These are phyloP conservation scores for Arge pagana DNA, from an alignment of 2,888 invertebrate genomes.

Conservation along the genomic window DNA sequence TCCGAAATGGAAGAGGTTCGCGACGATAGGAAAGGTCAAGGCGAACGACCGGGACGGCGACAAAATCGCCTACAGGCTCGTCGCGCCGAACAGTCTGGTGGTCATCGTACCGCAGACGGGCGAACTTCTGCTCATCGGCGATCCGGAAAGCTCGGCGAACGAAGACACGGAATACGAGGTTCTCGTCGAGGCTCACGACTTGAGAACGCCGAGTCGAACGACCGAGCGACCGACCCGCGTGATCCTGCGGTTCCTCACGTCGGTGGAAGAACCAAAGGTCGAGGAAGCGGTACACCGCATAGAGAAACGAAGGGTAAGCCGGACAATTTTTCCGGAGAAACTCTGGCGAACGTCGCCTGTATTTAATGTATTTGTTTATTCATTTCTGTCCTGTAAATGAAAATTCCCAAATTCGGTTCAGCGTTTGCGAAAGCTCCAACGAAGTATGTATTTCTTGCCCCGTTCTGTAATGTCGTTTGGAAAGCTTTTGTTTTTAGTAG, in stretches of 20 bases:
- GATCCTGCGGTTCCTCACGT: constrained; percentile 69
- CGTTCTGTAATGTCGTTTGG: too few species aligned
- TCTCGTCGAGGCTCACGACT: constrained; percentile 81
- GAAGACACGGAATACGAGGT: constrained; percentile 69
- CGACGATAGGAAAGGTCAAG: constrained; percentile 81
- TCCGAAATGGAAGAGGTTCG: constrained; percentile 76
- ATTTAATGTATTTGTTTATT: too few species aligned
- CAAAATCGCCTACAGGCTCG: constrained; percentile 83
- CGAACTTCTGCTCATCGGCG: constrained; percentile 81
- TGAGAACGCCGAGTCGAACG: constrained; percentile 73
- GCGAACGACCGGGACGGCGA: constrained; percentile 93
- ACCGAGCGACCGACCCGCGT: constrained; percentile 76
- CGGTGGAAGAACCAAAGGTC: constrained; percentile 56
- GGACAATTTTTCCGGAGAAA: constrained; percentile 18
- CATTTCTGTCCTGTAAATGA: too few species aligned
- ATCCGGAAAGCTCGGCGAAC: constrained; percentile 67
- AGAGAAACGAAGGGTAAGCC: constrained; percentile 54
- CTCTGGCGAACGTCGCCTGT: neutral
- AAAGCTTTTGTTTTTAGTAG: too few species aligned
- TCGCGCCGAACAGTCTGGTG: constrained; percentile 78
- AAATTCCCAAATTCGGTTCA: too few species aligned
- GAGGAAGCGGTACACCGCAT: constrained; percentile 55
- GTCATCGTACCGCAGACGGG: constrained; percentile 94
- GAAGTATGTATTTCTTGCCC: too few species aligned
- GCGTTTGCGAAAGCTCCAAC: too few species aligned